phyloP scores from a whole-genome alignment of 2,888 invertebrate genomes.

The Tromatobia lineatoria region DNA sequence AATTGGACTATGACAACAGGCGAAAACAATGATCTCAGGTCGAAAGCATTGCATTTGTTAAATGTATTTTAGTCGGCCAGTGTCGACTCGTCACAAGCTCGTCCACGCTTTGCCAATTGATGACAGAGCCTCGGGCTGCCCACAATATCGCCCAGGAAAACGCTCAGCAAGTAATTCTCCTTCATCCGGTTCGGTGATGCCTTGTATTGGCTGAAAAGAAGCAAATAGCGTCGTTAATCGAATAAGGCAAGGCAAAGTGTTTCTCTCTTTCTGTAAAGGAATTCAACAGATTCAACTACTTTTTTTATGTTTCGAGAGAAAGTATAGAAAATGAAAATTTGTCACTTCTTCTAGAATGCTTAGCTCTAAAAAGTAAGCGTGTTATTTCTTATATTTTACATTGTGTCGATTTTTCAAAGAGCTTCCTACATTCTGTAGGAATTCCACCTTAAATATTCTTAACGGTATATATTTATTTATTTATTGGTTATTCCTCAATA shows the following conservation, averaged over 20 bases:
- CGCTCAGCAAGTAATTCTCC: slow-evolving; percentile 94
- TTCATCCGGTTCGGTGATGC: slow-evolving; percentile 89
- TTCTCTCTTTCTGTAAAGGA: slow-evolving; percentile 3
- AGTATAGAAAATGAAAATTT: not conserved
- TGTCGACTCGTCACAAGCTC: slow-evolving; percentile 85
- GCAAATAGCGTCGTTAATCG: slow-evolving; percentile 58
- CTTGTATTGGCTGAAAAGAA: slow-evolving; percentile 90
- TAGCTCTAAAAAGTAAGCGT: not conserved
- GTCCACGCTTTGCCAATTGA: slow-evolving; percentile 91
- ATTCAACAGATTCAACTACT: slow-evolving; percentile 24
- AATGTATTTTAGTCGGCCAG: slow-evolving; percentile 64
- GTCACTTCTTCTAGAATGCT: not conserved
- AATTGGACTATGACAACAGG: slow-evolving; percentile 31
- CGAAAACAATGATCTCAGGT: slow-evolving; percentile 12
- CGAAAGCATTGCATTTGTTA: not conserved
- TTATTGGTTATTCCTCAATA: too few species aligned
- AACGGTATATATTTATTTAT: too few species aligned
- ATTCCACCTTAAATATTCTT: too few species aligned
- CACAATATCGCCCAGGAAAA: slow-evolving; percentile 94
- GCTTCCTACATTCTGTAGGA: too few species aligned
- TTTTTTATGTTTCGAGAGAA: not conserved
- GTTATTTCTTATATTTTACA: not conserved
- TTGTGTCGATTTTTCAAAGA: too few species aligned
- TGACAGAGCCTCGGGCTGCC: slow-evolving; percentile 93
- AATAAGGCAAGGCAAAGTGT: slow-evolving; percentile 33